phyloP scores from a whole-genome alignment of 2,888 invertebrate species.

The Pilophorus perplexus region DNA sequence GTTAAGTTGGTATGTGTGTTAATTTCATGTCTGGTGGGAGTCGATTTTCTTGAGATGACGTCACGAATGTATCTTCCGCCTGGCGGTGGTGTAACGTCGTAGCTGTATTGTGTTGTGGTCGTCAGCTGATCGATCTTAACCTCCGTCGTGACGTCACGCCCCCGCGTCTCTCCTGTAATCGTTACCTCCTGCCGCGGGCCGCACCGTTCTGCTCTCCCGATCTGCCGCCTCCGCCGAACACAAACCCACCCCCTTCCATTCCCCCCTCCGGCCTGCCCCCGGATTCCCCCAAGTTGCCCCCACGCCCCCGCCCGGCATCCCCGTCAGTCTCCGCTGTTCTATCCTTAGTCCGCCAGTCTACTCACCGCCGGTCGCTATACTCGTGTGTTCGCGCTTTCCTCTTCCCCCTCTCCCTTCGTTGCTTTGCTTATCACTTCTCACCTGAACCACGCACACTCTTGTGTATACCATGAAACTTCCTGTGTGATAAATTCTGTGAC shows the following conservation, averaged over 20 bases:
- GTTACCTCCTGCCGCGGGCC: neutral
- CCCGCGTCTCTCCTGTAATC: neutral
- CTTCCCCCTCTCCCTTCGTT: neutral
- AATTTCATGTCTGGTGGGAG: too few relatives aligned
- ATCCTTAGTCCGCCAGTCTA: slow-evolving; percentile 30
- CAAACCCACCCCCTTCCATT: neutral
- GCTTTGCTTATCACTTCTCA: neutral
- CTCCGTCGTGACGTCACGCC: slow-evolving; percentile 8
- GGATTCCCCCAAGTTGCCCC: neutral
- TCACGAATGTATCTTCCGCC: too few relatives aligned
- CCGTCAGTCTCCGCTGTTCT: neutral
- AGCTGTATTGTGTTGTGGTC: neutral
- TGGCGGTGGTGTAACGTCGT: slow-evolving; percentile 1
- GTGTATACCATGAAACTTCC: slow-evolving; percentile 10
- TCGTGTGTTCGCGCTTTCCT: neutral
- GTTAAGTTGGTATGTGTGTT: too few relatives aligned
- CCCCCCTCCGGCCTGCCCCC: neutral
- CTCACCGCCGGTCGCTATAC: slow-evolving; percentile 18
- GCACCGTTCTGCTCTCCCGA: neutral
- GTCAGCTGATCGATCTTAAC: slow-evolving; percentile 25
- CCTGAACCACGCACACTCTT: neutral
- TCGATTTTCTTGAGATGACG: too few relatives aligned
- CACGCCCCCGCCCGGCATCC: neutral
- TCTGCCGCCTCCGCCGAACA: neutral
- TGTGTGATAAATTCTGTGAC: slow-evolving; percentile 3